Base-by-base conservation (phyloP, 2,888 invertebrate species). In the Conchocele bisecta region DNA sequence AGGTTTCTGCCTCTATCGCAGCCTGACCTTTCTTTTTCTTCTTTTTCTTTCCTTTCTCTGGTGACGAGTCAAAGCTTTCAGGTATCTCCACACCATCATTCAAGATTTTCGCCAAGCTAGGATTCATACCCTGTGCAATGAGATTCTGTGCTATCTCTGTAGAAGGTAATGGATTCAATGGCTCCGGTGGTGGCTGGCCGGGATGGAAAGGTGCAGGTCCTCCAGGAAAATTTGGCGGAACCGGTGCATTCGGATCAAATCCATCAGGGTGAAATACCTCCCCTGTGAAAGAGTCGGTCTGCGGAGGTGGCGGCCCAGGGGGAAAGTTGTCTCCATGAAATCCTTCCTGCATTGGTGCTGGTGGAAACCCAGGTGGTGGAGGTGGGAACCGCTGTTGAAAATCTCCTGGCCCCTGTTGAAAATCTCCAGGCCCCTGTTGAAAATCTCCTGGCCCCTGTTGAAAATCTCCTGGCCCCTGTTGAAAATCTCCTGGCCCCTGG, bases 41-140 rank as follows among this genome's bases (percentile, higher is more conserved):
- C 48, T 76, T 76, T 11, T 64, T 54, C 50, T 73, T 73, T n/a
- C 57, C 48, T 24, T 72, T 72, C 13, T 59, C 63, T 24, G 39
- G 53, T 7, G 37, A 42, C 5, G 58, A n/a, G 15, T 56, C 65
- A 41, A 33, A n/a, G 39, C 35, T 69, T 13, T 33, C 42, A 39
- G 31, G 60, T 24, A 35, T 39, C 7, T 48, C 53, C 31, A 56
- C 42, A 51, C 64, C 58, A 42, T 61, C 69, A 59, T 72, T 69
- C 13, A 76, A 39, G 20, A 76, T 72, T 42, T 76, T 76, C 15
- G 73, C 76, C 24, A 76, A 35, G 35, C 73, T 73, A 35, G 76
- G 76, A 29, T 76, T 76, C 76, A 76, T 76, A 6, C 76, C 76
- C 42, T 69, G 69, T 1, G 76, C 76, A 44, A 76, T 76, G 9